Evolutionary conservation across 2,888 invertebrate genomes (phyloP), one percentile per base, ranked within the genome.

Genomic region (Volucella inanis): DNA sequence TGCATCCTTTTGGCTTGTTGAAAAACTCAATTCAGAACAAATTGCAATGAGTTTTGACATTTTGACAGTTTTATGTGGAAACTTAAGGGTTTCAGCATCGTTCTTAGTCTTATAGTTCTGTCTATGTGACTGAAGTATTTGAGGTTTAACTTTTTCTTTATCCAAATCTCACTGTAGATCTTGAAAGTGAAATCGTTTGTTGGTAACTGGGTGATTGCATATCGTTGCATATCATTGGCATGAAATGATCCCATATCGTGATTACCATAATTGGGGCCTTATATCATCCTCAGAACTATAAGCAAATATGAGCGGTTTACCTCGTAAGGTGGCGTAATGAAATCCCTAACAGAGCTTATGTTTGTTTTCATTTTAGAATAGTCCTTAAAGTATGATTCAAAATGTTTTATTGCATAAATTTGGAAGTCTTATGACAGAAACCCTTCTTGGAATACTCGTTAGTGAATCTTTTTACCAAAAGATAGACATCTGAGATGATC

Each of bases 221-320:
- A 31, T 31, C 41, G 11, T 76, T 62, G 80, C 68, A 64, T 75
- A 84, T 84, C 74, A 39, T 31, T 61, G 54, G 43, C 55, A 70
- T 80, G 41, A 41, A 71, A 49, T 61, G 75, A 71, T 80, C 50
- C 50, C 59, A 76, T 76, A 81, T 76, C 84, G 81, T 85, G 84
- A 85, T 85, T 76, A 61, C 80, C 59, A 67, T 85, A 85, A 80
- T 80, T 76, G 84, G 84, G 67, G 39, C 47, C 67, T 85, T 85
- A 85, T 85, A 67, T 85, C 80, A 85, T 85, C 75, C 62, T 64
- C 9, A 31, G 11, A 57, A 43, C 18, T 41, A 45, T 67, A 43
- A 75, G 39, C 11, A 31, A 22, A 45, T 31, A 31, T 31, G 31
- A 31, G 31, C 31, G 31, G 6, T 31, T 31, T 31, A 6, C 31